Percentiles rank a stretch among this genome's conserved stretches.
Evolutionary conservation across 2,888 invertebrate genomes (phyloP).

Genomic region (Rhopalosiphum nymphaeae): DNA sequence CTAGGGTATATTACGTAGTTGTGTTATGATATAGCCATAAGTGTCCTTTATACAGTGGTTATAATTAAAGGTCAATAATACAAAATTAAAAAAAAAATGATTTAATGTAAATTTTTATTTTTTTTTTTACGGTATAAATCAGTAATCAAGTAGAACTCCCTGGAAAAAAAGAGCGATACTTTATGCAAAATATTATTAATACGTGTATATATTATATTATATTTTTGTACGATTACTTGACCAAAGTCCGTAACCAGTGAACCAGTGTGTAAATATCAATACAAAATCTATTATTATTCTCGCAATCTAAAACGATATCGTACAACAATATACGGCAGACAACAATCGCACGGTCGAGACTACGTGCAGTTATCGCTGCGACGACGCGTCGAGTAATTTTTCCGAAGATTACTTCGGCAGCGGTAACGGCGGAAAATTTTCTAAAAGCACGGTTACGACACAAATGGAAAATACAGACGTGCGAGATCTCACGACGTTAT

Average conservation of each 20-base stretch:
- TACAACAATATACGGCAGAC: neutral
- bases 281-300: neutral
- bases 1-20: neutral
- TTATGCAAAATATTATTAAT: neutral
- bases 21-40: neutral
- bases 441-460: neutral
- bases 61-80: neutral
- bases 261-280: neutral
- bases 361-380: neutral
- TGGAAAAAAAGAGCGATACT: neutral
- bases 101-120: neutral
- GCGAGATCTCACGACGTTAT: neutral
- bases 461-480: neutral
- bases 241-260: neutral
- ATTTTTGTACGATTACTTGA: neutral
- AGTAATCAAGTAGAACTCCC: neutral
- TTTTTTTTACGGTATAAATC: neutral
- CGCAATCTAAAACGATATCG: neutral
- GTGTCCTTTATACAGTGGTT: neutral
- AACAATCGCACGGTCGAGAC: neutral
- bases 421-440: neutral
- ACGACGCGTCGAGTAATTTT: neutral
- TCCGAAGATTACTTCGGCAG: neutral
- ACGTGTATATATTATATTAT: neutral
- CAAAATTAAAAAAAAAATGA: neutral